These are phyloP conservation scores for Drosophila sp. DNA, from an alignment of 1,140 invertebrate genomes.

Conservation along the genomic window DNA sequence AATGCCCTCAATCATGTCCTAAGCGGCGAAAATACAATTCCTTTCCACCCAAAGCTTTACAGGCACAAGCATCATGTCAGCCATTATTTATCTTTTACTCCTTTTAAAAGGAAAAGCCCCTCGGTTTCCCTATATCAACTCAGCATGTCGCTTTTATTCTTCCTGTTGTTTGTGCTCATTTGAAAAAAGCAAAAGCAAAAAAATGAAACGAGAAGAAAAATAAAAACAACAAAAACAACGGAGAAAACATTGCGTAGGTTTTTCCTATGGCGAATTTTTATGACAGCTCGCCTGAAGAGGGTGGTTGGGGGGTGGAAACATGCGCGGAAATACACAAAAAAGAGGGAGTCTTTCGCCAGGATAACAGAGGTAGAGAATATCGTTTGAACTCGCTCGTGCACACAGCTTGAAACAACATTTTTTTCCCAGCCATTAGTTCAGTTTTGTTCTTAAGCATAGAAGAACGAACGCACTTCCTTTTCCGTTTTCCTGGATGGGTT, in stretches of 20 bases:
- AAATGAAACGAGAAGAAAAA: not conserved
- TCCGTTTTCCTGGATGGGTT: constrained; percentile 16
- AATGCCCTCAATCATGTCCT: constrained; percentile 64
- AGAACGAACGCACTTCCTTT: constrained; percentile 48
- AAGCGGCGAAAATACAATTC: constrained; percentile 13
- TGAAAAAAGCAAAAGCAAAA: constrained; percentile 32
- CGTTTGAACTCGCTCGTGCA: constrained; percentile 74
- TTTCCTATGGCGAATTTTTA: constrained; percentile 78
- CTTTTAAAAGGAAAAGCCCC: constrained; percentile 51
- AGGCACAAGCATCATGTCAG: constrained; percentile 62
- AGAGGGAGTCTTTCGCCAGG: constrained; percentile 12
- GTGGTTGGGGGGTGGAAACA: constrained; percentile 26
- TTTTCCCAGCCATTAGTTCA: constrained; percentile 73
- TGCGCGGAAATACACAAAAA: constrained; percentile 12
- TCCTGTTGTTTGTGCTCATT: constrained; percentile 45
- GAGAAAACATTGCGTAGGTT: constrained; percentile 45
- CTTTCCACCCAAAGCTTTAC: constrained; percentile 28
- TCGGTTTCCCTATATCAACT: constrained; percentile 39
- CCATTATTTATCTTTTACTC: constrained; percentile 78
- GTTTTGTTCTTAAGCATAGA: constrained; percentile 52
- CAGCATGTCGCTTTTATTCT: constrained; percentile 36
- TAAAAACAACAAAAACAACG: constrained; percentile 1
- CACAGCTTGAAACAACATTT: constrained; percentile 80
- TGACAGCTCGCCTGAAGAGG: constrained; percentile 56
- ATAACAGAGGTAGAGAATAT: constrained; percentile 60